Evolutionary conservation across 2,797 vertebrate genomes (phyloP).

Genomic region (Sebastes hopkinsi): DNA sequence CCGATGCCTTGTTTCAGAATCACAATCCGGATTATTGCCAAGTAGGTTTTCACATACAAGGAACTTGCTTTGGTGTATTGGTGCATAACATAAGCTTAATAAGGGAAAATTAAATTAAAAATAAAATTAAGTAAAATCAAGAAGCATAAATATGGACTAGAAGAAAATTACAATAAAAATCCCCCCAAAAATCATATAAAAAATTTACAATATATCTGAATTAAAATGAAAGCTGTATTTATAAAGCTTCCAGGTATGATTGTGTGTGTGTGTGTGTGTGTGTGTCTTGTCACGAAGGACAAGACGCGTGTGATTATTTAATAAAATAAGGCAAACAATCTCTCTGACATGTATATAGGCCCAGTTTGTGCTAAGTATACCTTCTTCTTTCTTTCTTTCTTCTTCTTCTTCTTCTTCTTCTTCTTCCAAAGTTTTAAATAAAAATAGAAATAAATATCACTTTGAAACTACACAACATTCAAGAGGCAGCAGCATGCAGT

Average conservation of each 20-base stretch:
- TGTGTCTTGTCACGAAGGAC: background rate
- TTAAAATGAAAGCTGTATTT: background rate
- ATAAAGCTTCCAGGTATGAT: background rate
- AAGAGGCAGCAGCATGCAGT: background rate
- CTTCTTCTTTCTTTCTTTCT: background rate
- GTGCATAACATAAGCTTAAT: background rate
- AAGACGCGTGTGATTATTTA: too few species aligned
- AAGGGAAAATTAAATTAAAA: background rate
- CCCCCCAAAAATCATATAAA: background rate
- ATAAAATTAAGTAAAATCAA: background rate
- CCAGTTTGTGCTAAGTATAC: background rate
- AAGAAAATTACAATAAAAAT: background rate
- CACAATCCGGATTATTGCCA: background rate
- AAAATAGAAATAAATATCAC: slow-evolving; percentile 17
- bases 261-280: background rate
- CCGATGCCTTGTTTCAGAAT: background rate
- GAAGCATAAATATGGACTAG: background rate
- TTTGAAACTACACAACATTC: slow-evolving; percentile 5
- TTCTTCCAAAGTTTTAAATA: background rate
- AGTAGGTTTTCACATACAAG: background rate
- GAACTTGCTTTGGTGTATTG: background rate
- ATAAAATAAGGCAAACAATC: too few species aligned
- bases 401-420: background rate
- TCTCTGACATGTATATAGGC: background rate
- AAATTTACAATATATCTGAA: background rate